phyloP scores from a whole-genome alignment of 2,113 vertebrate genomes.

The Capra hircus region DNA sequence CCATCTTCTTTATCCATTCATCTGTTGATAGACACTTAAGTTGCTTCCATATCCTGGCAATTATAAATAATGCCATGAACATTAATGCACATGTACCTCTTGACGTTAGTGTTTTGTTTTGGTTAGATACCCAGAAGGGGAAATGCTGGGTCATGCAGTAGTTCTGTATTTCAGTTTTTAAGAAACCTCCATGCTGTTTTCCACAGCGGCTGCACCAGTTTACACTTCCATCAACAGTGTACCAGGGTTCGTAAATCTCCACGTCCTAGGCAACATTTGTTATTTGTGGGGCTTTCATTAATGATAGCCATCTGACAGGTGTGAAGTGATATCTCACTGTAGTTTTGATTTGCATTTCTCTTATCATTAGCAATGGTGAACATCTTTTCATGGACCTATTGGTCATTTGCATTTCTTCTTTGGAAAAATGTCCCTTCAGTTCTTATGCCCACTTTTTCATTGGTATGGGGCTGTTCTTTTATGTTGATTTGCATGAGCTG shows the following conservation, averaged over 20 bases:
- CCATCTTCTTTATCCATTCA: background rate
- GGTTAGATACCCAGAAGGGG: background rate
- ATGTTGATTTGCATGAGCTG: background rate
- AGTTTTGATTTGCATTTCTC: background rate
- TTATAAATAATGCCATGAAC: background rate
- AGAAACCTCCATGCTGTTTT: background rate
- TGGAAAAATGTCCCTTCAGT: background rate
- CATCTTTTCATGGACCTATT: background rate
- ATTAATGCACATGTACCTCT: background rate
- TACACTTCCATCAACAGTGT: background rate
- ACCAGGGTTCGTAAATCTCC: background rate
- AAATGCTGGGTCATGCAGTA: background rate
- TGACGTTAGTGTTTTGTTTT: background rate
- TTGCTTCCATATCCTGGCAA: background rate
- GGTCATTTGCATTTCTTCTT: background rate
- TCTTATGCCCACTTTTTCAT: background rate
- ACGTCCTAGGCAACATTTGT: background rate
- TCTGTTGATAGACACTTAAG: background rate
- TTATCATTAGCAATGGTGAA: background rate
- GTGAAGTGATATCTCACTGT: background rate
- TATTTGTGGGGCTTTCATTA: background rate
- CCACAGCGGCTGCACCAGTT: background rate
- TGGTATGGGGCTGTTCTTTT: background rate
- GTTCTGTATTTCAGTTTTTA: background rate
- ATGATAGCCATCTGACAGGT: background rate